A percentile compares a stretch with the other conserved stretches of the same genome.
Conservation (phyloP, 1,140 invertebrate genomes). For the Drosophila littoralis region DNA sequence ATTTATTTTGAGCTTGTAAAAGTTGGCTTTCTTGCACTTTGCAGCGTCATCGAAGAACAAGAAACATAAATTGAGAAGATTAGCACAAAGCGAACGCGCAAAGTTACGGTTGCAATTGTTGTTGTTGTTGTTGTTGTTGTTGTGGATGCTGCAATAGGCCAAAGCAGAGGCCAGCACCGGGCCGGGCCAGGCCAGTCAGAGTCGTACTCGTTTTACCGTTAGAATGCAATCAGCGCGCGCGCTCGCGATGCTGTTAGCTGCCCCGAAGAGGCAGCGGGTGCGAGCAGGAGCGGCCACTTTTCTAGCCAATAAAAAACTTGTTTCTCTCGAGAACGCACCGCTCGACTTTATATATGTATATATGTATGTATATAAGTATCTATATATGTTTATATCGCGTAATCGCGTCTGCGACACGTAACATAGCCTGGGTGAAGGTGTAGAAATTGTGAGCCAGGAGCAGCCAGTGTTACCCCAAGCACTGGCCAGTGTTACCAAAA, state of each 20-base stretch:
- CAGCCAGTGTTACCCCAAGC: neutral
- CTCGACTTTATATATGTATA: constrained; percentile 15
- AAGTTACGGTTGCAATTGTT: constrained; percentile 57
- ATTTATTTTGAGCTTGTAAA: constrained; percentile 30
- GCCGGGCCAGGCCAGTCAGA: constrained; percentile 49
- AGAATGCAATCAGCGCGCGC: constrained; percentile 78
- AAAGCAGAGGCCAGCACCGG: constrained; percentile 52
- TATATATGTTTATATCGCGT: constrained; percentile 60
- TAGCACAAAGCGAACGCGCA: constrained; percentile 63
- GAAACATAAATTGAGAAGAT: constrained; percentile 76
- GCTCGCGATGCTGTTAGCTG: constrained; percentile 70
- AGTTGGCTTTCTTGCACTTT: constrained; percentile 65
- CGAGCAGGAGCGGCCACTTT: constrained; percentile 55
- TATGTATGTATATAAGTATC: neutral
- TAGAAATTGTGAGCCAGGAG: neutral
- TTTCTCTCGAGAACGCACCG: constrained; percentile 71
- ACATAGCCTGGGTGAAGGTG: constrained; percentile 27
- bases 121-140: constrained; percentile 33
- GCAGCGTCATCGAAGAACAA: constrained; percentile 68
- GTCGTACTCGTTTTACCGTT: constrained; percentile 82
- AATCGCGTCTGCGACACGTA: constrained; percentile 71
- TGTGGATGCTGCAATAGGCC: constrained; percentile 80
- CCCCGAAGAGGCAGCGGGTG: neutral
- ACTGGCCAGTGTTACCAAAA: neutral
- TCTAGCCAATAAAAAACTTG: constrained; percentile 73